phyloP scores from a whole-genome alignment of 35 echinoderm and acorn worm species.

The Anneissia japonica region DNA sequence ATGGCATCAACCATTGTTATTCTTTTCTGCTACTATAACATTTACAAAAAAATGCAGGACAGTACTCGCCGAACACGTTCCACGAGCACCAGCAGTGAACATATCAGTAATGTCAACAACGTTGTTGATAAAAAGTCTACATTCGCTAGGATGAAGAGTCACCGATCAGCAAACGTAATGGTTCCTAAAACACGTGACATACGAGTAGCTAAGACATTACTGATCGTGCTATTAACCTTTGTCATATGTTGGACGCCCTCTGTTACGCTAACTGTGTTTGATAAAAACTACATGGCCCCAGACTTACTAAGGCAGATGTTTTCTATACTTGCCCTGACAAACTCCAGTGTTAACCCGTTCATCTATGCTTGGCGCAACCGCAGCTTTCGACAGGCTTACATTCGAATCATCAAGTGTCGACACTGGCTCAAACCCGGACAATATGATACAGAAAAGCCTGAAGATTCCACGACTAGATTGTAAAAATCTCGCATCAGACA shows the following conservation, averaged over 20 bases:
- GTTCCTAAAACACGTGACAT: conserved; percentile 19
- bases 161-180: background rate
- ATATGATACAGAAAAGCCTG: background rate
- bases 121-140: background rate
- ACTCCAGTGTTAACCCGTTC: conserved; percentile 38
- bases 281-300: background rate
- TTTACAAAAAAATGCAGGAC: background rate
- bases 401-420: conserved; percentile 18
- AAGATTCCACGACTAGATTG: background rate
- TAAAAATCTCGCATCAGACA: no score
- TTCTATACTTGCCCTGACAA: conserved; percentile 9
- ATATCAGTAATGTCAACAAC: background rate
- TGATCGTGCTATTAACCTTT: conserved; percentile 18
- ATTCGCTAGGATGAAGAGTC: background rate
- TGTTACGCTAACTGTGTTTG: conserved; percentile 6
- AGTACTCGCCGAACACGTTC: background rate
- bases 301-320: background rate
- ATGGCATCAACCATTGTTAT: background rate
- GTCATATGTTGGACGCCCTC: conserved; percentile 38
- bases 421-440: background rate
- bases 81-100: background rate
- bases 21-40: background rate
- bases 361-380: conserved; percentile 47
- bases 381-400: conserved; percentile 27
- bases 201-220: conserved; percentile 26